phyloP scores from a whole-genome alignment of 2,888 invertebrate species.

The Thymelicus acteon region DNA sequence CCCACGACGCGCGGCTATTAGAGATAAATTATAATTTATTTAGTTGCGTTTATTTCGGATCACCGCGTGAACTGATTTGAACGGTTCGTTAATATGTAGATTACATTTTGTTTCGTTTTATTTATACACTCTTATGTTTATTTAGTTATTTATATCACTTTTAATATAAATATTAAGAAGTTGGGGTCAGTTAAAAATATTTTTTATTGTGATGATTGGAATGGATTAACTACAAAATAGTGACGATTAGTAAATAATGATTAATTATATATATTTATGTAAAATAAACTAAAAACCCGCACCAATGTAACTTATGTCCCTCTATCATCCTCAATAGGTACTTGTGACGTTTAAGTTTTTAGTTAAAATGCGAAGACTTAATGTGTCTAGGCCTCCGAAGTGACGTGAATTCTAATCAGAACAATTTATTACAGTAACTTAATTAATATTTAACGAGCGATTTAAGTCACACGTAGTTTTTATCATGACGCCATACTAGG shows the following conservation, averaged over 20 bases:
- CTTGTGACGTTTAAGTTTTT: no score
- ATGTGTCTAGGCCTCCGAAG: constrained; percentile 38
- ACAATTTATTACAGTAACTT: constrained; percentile 56
- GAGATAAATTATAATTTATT: constrained; percentile 83
- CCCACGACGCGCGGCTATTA: constrained; percentile 78
- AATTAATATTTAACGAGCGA: constrained; percentile 58
- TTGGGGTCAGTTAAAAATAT: no score
- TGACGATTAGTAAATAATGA: no score
- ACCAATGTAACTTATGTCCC: no score
- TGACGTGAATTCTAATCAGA: constrained; percentile 50
- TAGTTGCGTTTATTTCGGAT: constrained; percentile 66
- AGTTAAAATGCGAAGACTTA: no score
- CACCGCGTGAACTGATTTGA: constrained; percentile 61
- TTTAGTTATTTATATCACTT: constrained; percentile 2
- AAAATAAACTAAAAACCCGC: no score
- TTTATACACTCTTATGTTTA: background rate
- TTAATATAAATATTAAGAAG: background rate
- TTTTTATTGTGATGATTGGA: no score
- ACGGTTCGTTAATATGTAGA: constrained; percentile 35
- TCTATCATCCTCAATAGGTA: no score
- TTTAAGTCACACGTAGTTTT: constrained; percentile 52
- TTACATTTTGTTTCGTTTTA: constrained; percentile 13
- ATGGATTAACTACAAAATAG: no score
- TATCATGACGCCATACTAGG: constrained; percentile 53
- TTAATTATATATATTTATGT: no score